Evolutionary conservation across 2,888 invertebrate genomes (phyloP).

Genomic region (Lomographa bimaculata): DNA sequence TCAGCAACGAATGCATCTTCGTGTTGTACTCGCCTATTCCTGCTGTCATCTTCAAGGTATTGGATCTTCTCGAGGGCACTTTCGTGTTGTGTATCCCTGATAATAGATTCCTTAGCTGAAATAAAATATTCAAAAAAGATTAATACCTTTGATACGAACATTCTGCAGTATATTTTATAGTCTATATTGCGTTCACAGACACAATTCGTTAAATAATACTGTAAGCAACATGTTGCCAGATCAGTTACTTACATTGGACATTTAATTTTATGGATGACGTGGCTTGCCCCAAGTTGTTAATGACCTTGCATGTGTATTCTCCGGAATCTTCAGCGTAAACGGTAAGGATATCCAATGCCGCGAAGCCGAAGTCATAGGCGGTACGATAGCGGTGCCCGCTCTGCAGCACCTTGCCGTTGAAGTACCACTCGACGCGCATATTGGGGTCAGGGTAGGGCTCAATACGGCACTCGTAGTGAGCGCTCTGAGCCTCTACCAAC

Average conservation of each 20-base stretch:
- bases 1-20: constrained; percentile 91
- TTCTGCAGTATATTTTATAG: no score
- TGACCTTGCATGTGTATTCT: constrained; percentile 94
- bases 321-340: constrained; percentile 98
- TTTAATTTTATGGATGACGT: constrained; percentile 91
- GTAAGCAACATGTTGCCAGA: no score
- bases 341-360: constrained; percentile 96
- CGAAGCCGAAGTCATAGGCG: constrained; percentile 98
- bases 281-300: constrained; percentile 93
- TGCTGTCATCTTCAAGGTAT: constrained; percentile 93
- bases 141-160: no score
- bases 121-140: no score
- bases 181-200: no score
- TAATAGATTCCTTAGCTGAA: constrained; percentile 91
- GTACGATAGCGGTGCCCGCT: constrained; percentile 96
- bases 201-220: no score
- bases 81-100: constrained; percentile 96
- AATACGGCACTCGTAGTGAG: constrained; percentile 96
- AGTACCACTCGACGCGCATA: constrained; percentile 96
- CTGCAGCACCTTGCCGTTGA: constrained; percentile 94
- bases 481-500: constrained; percentile 94
- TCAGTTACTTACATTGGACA: constrained; percentile 88
- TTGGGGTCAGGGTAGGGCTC: constrained; percentile 96
- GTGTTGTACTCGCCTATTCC: constrained; percentile 87
- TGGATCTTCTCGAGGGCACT: constrained; percentile 96